Base-by-base conservation (phyloP, 2,113 vertebrate genomes). In the Aegotheles bennettii region DNA sequence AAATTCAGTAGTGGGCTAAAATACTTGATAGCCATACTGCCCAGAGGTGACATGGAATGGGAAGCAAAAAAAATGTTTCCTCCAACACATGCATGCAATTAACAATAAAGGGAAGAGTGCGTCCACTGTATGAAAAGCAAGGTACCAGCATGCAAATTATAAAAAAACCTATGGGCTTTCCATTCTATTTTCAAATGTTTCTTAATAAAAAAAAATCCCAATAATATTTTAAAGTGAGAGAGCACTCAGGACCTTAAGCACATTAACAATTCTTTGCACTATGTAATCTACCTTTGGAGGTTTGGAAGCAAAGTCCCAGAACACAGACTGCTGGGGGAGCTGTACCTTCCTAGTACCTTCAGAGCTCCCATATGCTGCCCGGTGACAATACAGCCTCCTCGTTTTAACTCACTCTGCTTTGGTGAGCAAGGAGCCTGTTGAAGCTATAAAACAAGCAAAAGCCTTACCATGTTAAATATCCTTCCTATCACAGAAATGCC, bases 191-290 rank as follows among this genome's bases (percentile, higher is more conserved):
- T 48, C 33, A 86, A 35, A 70, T 19, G 3, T 29, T 79, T 88
- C 21, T 65, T 85, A 69, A 43, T 63, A 36, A 50, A 8, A 4
- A 83, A 90, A 94, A 79, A 40, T 69, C 4, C 4, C 23, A n/a
- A 6, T 60, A 82, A 36, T 1, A 29, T 75, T 85, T 95, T 42
- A 1, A 67, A 76, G 26, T 5, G 4, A 83, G 29, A 45, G 21
- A 64, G 3, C 14, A 31, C 24, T 80, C 16, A 35, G 11, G 21
- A 73, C 16, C 28, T 68, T 51, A 77, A 68, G 16, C 8, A 7
- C 16, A 31, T 36, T 16, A 53, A 5, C 7, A 67, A 1, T 0
- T 0, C 11, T 70, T 78, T 45, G 36, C 19, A 48, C 2, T 2
- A 43, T 11, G 9, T 9, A 4, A 3, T 31, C 21, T 53, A 2